Evolutionary conservation across 2,797 vertebrate genomes (phyloP).

Genomic region (Bradypodion ventrale): DNA sequence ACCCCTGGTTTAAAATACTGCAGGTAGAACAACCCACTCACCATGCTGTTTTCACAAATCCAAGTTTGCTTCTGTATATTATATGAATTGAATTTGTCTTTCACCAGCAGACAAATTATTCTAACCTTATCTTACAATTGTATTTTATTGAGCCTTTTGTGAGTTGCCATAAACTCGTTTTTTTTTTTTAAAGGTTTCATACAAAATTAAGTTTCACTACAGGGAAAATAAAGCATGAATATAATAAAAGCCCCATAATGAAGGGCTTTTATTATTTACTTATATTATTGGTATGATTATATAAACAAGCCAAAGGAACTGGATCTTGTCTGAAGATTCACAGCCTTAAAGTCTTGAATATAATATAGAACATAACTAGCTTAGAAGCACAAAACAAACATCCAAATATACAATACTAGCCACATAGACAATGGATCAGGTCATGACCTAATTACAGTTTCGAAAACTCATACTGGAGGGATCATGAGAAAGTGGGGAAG

Average conservation of each 20-base stretch:
- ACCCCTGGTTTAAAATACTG: no score
- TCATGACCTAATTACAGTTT: neutral
- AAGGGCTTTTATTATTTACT: no score
- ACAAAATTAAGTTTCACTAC: neutral
- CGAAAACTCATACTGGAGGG: neutral
- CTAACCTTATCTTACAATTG: no score
- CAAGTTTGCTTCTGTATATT: neutral
- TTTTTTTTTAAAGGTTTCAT: neutral
- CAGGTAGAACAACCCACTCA: no score
- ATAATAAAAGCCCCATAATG: no score
- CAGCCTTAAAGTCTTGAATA: neutral
- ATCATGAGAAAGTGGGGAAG: conserved; percentile 10
- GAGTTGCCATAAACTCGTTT: neutral
- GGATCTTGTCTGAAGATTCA: neutral
- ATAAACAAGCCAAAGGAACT: neutral
- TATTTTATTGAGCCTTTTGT: neutral
- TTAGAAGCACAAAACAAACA: neutral
- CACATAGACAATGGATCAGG: conserved; percentile 33
- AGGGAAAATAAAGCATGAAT: neutral
- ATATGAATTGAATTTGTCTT: neutral
- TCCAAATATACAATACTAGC: neutral
- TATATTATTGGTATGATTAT: neutral
- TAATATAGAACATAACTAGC: neutral
- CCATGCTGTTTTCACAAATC: neutral
- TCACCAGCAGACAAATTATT: neutral